phyloP scores from a whole-genome alignment of 2,888 invertebrate species.

The Parthenolecanium corni region DNA sequence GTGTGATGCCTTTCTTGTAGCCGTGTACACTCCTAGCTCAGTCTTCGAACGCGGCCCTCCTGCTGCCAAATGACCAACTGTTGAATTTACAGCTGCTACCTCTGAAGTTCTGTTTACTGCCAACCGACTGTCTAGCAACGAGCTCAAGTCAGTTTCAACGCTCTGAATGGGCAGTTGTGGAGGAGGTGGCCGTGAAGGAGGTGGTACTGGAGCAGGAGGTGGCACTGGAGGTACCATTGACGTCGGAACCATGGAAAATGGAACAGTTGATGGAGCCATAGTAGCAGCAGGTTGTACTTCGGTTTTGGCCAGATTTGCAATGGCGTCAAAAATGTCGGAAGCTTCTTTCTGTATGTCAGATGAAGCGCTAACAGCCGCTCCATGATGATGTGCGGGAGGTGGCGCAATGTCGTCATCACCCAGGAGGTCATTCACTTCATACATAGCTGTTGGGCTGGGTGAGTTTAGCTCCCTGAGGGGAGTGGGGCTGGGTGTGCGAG shows the following conservation, averaged over 20 bases:
- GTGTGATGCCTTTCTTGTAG: slow-evolving; percentile 19
- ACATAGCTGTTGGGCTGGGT: slow-evolving; percentile 63
- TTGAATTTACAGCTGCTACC: slow-evolving; percentile 38
- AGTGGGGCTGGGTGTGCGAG: slow-evolving; percentile 76
- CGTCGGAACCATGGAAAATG: slow-evolving; percentile 28
- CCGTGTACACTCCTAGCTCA: background rate
- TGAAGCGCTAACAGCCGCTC: slow-evolving; percentile 1
- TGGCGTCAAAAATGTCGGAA: slow-evolving; percentile 17
- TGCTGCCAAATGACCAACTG: background rate
- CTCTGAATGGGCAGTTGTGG: slow-evolving; percentile 12
- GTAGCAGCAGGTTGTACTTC: slow-evolving; percentile 28
- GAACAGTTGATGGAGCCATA: slow-evolving; percentile 34
- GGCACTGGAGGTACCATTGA: slow-evolving; percentile 25
- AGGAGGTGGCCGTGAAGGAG: slow-evolving; percentile 27
- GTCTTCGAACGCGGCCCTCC: background rate
- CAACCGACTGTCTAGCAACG: slow-evolving; percentile 2
- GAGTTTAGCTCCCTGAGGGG: slow-evolving; percentile 70
- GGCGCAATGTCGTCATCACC: slow-evolving; percentile 32
- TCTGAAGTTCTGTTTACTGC: slow-evolving; percentile 36
- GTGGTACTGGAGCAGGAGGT: slow-evolving; percentile 23
- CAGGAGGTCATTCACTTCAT: slow-evolving; percentile 32
- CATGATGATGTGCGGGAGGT: slow-evolving; percentile 15
- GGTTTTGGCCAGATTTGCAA: slow-evolving; percentile 15
- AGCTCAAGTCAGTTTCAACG: slow-evolving; percentile 1
- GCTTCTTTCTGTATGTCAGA: slow-evolving; percentile 20